A percentile compares a stretch with the other conserved stretches of the same genome.
These are phyloP conservation scores for Troides aeacus DNA, from an alignment of 2,888 invertebrate genomes.

Conservation along the genomic window DNA sequence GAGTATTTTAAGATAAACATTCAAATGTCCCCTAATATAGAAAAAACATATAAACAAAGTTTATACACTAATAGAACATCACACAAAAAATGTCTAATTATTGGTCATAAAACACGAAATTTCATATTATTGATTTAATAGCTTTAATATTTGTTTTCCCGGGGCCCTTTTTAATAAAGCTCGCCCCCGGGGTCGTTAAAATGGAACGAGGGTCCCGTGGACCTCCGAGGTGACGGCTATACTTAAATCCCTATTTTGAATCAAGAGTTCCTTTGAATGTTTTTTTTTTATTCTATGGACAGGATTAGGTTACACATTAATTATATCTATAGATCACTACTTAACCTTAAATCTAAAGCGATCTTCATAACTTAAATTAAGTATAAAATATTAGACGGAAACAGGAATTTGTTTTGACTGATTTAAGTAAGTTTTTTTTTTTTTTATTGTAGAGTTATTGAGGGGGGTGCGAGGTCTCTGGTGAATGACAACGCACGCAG, in stretches of 20 bases:
- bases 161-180: slow-evolving; percentile 10
- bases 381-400: no score
- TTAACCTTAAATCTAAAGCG: no score
- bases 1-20: no score
- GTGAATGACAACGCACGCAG: no score
- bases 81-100: slow-evolving; percentile 11
- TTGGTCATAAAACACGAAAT: slow-evolving; percentile 16
- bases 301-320: background rate
- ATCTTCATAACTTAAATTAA: no score
- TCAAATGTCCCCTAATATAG: no score
- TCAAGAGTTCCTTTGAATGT: background rate
- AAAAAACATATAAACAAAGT: no score
- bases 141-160: slow-evolving; percentile 24
- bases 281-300: background rate
- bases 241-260: slow-evolving; percentile 5
- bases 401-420: no score
- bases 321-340: no score
- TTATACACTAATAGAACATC: background rate
- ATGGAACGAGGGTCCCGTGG: slow-evolving; percentile 7
- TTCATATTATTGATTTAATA: slow-evolving; percentile 11
- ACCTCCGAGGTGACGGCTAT: slow-evolving; percentile 19
- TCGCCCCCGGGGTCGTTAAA: slow-evolving; percentile 23
- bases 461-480: no score
- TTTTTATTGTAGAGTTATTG: no score
- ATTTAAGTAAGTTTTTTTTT: no score